Evolutionary conservation across 2,797 vertebrate species (phyloP).

Genomic region (Hippocampus kuda): DNA sequence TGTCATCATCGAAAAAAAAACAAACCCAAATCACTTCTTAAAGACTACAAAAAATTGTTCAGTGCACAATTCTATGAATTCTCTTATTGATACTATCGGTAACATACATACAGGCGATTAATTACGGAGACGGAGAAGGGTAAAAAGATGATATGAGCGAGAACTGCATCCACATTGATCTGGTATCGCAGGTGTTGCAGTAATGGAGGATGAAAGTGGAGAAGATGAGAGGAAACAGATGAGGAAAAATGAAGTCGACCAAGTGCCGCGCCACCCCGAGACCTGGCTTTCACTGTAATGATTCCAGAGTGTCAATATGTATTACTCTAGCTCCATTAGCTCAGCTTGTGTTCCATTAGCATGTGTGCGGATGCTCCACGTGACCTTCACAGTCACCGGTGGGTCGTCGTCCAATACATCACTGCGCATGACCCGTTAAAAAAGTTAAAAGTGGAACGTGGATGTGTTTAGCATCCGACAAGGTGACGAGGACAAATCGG

Average conservation of each 20-base stretch:
- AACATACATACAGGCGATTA: not conserved
- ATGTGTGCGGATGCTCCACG: conserved; percentile 20
- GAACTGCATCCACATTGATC: conserved; percentile 34
- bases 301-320: conserved; percentile 54
- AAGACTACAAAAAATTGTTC: not conserved
- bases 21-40: not conserved
- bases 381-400: conserved; percentile 43
- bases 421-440: conserved; percentile 6
- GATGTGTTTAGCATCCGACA: not conserved
- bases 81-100: not conserved
- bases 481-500: not conserved
- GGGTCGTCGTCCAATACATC: conserved; percentile 19
- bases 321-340: conserved; percentile 53
- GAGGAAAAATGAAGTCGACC: conserved; percentile 49
- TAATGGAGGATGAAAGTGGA: conserved; percentile 44
- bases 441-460: not conserved
- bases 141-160: conserved; percentile 3
- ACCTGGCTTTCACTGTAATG: conserved; percentile 32
- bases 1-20: not conserved
- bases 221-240: conserved; percentile 43
- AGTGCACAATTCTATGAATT: not conserved
- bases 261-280: conserved; percentile 18
- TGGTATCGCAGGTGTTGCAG: conserved; percentile 10
- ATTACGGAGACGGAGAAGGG: not conserved
- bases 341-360: conserved; percentile 42